Evolutionary conservation across 2,113 vertebrate genomes (phyloP), one percentile per base, ranked within the genome.

Genomic region (Podiceps cristatus): DNA sequence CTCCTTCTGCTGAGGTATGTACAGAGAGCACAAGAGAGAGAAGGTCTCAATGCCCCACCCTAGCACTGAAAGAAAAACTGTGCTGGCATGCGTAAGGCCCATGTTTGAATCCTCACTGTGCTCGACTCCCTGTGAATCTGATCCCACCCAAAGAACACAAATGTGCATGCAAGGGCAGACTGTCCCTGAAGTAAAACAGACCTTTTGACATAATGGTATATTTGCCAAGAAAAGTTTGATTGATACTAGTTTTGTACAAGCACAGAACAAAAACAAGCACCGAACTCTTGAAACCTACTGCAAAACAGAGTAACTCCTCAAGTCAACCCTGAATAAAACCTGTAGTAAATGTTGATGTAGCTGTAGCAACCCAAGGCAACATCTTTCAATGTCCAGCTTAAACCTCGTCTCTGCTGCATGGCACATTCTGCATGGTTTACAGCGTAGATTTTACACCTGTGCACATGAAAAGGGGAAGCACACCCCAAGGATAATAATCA

Each of bases 141-240:
- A 28, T 35, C 58, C 9, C 60, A 23, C 9, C 17, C 63, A 2
- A 49, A 18, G 31, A 15, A 35, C 59, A 27, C 35, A 40, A 19
- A 33, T 13, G 9, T 0, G 4, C 14, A 3, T 1, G 2, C 3
- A 2, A 67, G 40, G 35, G 28, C 72, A 47, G 29, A 2, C 52
- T 14, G 27, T 19, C 49, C 60, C 25, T 27, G 25, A 16, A 17
- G 24, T 8, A 25, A 18, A 22, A 14, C 16, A 8, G n/a, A 35
- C 40, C 24, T 23, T 28, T 7, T 29, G n/a, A 24, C 37, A 47
- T 14, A n/a, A 29, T 25, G 19, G 25, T 22, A 0, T 16, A 53
- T 71, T n/a, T 27, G 35, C 55, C 72, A 16, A 7, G 40, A n/a
- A 58, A 53, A 10, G 10, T 53, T 28, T 37, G 67, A 52, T 19